These are phyloP conservation scores for Cactoblastis cactorum DNA, from an alignment of 2,888 invertebrate genomes.

Conservation along the genomic window DNA sequence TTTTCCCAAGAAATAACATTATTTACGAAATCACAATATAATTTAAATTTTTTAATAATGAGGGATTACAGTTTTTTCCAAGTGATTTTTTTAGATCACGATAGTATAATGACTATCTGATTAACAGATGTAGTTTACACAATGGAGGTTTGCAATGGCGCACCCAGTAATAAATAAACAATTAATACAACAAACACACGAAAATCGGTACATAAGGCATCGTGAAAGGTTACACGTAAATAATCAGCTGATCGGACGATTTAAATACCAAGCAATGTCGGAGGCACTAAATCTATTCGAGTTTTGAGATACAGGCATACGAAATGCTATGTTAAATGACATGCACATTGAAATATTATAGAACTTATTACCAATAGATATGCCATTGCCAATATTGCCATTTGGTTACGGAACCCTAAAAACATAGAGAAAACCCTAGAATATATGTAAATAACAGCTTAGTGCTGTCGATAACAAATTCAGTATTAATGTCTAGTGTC, in stretches of 20 bases:
- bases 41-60: neutral
- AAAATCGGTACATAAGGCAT: slow-evolving; percentile 34
- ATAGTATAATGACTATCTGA: no score
- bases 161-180: slow-evolving; percentile 6
- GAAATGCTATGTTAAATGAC: slow-evolving; percentile 51
- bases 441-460: no score
- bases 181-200: slow-evolving; percentile 14
- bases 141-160: neutral
- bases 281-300: slow-evolving; percentile 44
- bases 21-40: neutral
- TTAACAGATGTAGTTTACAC: neutral
- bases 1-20: neutral
- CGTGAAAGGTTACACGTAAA: slow-evolving; percentile 72
- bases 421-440: no score
- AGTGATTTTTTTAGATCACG: no score
- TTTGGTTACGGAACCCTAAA: no score
- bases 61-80: no score
- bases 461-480: no score
- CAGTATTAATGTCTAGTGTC: neutral
- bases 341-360: slow-evolving; percentile 46
- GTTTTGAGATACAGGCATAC: slow-evolving; percentile 37
- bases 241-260: slow-evolving; percentile 67
- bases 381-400: no score
- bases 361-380: no score
- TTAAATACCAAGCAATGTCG: slow-evolving; percentile 70